These are phyloP conservation scores for Poeciliopsis turrubarensis DNA, from an alignment of 2,113 vertebrate species.

Conservation along the genomic window DNA sequence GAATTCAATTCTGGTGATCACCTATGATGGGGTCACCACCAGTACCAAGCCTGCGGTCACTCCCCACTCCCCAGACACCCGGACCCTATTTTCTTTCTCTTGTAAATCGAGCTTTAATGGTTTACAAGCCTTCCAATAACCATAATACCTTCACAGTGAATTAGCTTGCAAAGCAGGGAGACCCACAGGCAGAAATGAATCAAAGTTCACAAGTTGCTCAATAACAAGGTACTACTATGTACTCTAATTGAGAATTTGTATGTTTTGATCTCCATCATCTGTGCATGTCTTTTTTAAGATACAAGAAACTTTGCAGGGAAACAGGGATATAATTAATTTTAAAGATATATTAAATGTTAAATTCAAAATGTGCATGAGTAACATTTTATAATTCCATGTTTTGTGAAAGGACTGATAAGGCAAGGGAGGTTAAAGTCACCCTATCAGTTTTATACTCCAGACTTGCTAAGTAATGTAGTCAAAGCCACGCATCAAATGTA, in stretches of 20 bases:
- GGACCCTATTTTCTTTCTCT: conserved; percentile 69
- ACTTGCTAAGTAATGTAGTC: background rate
- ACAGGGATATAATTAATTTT: background rate
- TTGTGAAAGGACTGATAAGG: too few relatives aligned
- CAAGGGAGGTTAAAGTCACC: background rate
- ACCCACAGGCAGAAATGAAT: conserved; percentile 44
- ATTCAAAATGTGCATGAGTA: too few relatives aligned
- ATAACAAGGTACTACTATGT: conserved; percentile 1
- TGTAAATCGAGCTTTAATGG: conserved; percentile 81
- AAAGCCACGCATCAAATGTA: too few relatives aligned
- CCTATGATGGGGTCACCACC: conserved; percentile 68
- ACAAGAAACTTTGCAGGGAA: background rate
- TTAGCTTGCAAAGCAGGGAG: conserved; percentile 69
- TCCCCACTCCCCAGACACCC: conserved; percentile 29
- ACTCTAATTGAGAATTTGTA: background rate
- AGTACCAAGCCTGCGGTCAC: conserved; percentile 53
- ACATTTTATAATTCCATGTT: too few relatives aligned
- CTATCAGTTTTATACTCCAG: background rate
- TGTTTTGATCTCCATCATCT: background rate
- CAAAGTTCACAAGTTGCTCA: conserved; percentile 6
- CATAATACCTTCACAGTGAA: conserved; percentile 77
- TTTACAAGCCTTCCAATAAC: conserved; percentile 80
- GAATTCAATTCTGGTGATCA: conserved; percentile 37
- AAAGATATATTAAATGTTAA: background rate
- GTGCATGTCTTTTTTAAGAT: background rate